phyloP scores from a whole-genome alignment of 2,797 vertebrate genomes.

The Pseudomugil gertrudae region DNA sequence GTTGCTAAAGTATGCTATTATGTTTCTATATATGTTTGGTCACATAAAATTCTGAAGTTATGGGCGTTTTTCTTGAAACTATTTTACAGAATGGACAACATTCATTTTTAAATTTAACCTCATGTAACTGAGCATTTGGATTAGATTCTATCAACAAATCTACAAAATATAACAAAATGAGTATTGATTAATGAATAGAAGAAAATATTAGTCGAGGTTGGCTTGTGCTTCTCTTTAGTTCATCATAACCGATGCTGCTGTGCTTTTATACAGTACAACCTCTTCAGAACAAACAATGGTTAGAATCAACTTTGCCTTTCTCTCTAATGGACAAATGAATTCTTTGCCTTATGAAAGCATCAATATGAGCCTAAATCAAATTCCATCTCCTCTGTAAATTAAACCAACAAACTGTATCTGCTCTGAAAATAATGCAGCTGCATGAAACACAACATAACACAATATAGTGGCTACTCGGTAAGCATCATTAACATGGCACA shows the following conservation, averaged over 20 bases:
- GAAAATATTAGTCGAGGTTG: background rate
- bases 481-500: constrained; percentile 56
- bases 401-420: background rate
- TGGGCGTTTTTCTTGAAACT: background rate
- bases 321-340: background rate
- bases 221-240: background rate
- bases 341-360: too few species aligned
- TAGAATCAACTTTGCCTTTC: background rate
- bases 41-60: background rate
- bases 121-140: too few species aligned
- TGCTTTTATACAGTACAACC: too few species aligned
- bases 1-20: background rate
- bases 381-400: background rate
- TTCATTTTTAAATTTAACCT: constrained; percentile 4
- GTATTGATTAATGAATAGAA: too few species aligned
- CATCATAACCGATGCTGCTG: background rate
- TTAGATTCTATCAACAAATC: too few species aligned
- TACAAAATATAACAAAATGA: background rate
- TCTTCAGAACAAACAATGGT: background rate
- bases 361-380: too few species aligned
- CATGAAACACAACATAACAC: constrained; percentile 32
- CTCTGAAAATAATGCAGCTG: constrained; percentile 5
- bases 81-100: background rate
- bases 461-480: constrained; percentile 30
- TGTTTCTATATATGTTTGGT: background rate